Evolutionary conservation across 2,113 vertebrate genomes (phyloP).

Genomic region (Sardina pilchardus): DNA sequence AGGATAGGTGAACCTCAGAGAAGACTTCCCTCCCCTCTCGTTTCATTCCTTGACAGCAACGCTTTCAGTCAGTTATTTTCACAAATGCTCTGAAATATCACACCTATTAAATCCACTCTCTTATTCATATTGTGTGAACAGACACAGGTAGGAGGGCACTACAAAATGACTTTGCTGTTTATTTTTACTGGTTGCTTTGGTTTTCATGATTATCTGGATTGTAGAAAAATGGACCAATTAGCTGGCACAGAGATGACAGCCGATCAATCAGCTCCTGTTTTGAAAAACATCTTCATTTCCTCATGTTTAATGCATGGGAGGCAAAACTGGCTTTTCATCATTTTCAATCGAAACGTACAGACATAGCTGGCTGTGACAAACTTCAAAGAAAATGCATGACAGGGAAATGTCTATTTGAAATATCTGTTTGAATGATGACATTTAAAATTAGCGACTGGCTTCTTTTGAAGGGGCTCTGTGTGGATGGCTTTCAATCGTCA

Average conservation of each 20-base stretch:
- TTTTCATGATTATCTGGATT: background rate
- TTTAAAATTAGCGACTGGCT: background rate
- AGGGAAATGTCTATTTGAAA: background rate
- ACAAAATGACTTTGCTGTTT: background rate
- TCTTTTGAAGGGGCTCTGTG: slow-evolving; percentile 1
- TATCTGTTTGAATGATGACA: background rate
- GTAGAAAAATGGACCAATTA: background rate
- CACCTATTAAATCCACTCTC: background rate
- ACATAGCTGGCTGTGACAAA: background rate
- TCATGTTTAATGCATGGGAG: background rate
- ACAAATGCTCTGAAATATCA: background rate
- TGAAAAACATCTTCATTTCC: background rate
- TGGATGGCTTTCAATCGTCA: background rate
- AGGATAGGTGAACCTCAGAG: background rate
- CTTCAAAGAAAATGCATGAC: background rate
- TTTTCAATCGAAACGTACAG: background rate
- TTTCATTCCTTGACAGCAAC: background rate
- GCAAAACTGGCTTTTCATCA: background rate
- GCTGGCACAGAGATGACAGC: background rate
- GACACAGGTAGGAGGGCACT: background rate
- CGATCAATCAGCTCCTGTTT: background rate
- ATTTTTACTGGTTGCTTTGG: background rate
- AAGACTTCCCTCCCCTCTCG: background rate
- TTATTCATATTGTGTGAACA: background rate
- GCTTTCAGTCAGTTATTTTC: background rate